These are phyloP conservation scores for Heterodera carotae DNA, from an alignment of 1,140 invertebrate species.

Conservation along the genomic window DNA sequence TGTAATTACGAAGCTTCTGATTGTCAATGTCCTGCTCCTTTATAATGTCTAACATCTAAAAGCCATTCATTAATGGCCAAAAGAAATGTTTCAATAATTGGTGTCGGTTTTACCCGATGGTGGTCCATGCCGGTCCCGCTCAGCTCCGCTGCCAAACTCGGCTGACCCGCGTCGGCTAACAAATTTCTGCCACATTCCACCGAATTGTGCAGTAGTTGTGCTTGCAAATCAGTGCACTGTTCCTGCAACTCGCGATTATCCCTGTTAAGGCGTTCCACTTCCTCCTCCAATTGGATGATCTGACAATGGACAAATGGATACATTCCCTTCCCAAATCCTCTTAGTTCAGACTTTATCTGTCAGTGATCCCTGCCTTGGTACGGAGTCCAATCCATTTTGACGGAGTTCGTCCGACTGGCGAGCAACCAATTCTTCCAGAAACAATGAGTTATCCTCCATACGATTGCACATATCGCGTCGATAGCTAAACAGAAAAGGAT, in stretches of 20 bases:
- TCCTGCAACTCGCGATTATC: constrained; percentile 46
- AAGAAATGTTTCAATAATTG: not conserved
- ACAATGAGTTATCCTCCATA: constrained; percentile 46
- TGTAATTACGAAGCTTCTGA: constrained; percentile 49
- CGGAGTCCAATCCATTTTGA: constrained; percentile 30
- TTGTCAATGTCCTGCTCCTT: constrained; percentile 51
- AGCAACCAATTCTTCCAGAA: constrained; percentile 47
- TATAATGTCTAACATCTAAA: constrained; percentile 52
- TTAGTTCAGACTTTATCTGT: constrained; percentile 41
- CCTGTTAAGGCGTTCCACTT: constrained; percentile 35
- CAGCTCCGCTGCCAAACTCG: constrained; percentile 52
- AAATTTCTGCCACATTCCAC: constrained; percentile 47
- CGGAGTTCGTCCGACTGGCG: constrained; percentile 47
- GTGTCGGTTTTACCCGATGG: constrained; percentile 29
- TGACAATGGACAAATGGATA: constrained; percentile 13
- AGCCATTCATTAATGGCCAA: not conserved
- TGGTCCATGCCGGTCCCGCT: constrained; percentile 47
- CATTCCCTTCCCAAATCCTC: not conserved
- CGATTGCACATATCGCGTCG: constrained; percentile 40
- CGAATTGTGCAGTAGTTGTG: constrained; percentile 44
- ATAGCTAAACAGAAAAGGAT: constrained; percentile 40
- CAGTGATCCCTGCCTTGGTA: constrained; percentile 49
- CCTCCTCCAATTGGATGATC: constrained; percentile 46
- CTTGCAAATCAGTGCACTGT: constrained; percentile 34
- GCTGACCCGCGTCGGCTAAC: constrained; percentile 41